Percentiles rank a stretch among this genome's conserved stretches.
These are phyloP conservation scores for Sebastes cheni DNA, from an alignment of 2,797 vertebrate species.

Conservation along the genomic window DNA sequence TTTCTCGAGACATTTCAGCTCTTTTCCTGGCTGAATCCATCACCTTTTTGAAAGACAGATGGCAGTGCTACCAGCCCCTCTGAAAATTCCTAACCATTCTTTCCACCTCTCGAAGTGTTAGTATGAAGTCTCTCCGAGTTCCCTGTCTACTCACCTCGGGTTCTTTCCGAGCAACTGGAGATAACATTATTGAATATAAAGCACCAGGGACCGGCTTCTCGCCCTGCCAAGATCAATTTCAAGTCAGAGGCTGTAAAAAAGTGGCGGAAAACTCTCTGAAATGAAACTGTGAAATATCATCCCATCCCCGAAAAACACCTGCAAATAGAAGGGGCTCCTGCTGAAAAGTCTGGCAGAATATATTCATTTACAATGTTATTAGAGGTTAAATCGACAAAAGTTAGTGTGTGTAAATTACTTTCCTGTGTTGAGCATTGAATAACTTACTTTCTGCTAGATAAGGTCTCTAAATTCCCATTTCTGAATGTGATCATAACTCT, in stretches of 20 bases:
- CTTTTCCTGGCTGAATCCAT: constrained; percentile 33
- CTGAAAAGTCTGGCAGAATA: background rate
- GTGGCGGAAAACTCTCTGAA: constrained; percentile 2
- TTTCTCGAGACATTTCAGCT: constrained; percentile 17
- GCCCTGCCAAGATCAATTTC: constrained; percentile 48
- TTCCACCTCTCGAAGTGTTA: constrained; percentile 23
- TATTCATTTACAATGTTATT: background rate
- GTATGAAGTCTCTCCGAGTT: constrained; percentile 36
- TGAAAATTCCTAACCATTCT: constrained; percentile 34
- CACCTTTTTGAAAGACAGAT: constrained; percentile 14
- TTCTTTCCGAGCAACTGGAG: constrained; percentile 35
- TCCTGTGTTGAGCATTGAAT: background rate
- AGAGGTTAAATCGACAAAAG: background rate
- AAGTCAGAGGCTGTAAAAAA: constrained; percentile 40
- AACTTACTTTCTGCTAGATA: background rate
- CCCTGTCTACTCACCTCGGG: constrained; percentile 37
- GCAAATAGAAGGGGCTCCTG: constrained; percentile 2
- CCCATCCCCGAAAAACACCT: background rate
- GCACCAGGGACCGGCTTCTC: constrained; percentile 19
- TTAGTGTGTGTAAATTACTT: background rate
- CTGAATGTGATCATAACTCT: background rate
- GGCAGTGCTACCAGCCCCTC: constrained; percentile 17
- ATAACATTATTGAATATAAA: constrained; percentile 64
- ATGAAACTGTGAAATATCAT: constrained; percentile 42
- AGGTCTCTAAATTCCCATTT: background rate